A percentile compares a stretch with the other conserved stretches of the same genome.
Conservation (phyloP, 1,140 invertebrate genomes). For the Dreissena rostriformis region DNA sequence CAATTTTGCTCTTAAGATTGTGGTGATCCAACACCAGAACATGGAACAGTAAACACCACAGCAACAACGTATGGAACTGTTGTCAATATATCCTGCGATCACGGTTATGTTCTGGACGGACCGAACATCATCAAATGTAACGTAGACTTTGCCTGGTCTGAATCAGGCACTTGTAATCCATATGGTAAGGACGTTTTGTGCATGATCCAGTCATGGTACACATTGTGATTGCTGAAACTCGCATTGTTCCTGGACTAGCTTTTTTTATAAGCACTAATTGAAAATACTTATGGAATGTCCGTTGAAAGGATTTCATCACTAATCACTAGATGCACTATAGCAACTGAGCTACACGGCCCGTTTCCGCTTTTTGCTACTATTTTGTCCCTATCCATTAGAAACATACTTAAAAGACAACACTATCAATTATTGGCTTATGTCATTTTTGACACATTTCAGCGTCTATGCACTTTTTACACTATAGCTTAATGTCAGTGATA, state of each 20-base stretch:
- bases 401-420: too few species aligned
- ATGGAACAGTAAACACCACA: conserved; percentile 14
- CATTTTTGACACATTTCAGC: too few species aligned
- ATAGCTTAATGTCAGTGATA: too few species aligned
- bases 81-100: conserved; percentile 17
- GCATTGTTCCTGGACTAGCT: not conserved
- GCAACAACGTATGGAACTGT: conserved; percentile 9
- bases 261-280: not conserved
- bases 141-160: not conserved
- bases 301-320: not conserved
- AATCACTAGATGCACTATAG: too few species aligned
- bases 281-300: not conserved
- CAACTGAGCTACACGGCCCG: too few species aligned
- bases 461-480: too few species aligned
- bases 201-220: not conserved
- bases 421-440: too few species aligned
- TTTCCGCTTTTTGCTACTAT: not conserved
- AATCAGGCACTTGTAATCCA: not conserved
- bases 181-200: not conserved
- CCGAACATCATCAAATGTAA: not conserved
- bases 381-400: not conserved
- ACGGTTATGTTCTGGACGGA: conserved; percentile 3
- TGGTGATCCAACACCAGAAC: not conserved
- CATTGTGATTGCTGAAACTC: conserved; percentile 15
- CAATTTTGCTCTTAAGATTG: conserved; percentile 4